phyloP scores from a whole-genome alignment of 1,140 invertebrate genomes.

The Lordiphosa stackelbergi region DNA sequence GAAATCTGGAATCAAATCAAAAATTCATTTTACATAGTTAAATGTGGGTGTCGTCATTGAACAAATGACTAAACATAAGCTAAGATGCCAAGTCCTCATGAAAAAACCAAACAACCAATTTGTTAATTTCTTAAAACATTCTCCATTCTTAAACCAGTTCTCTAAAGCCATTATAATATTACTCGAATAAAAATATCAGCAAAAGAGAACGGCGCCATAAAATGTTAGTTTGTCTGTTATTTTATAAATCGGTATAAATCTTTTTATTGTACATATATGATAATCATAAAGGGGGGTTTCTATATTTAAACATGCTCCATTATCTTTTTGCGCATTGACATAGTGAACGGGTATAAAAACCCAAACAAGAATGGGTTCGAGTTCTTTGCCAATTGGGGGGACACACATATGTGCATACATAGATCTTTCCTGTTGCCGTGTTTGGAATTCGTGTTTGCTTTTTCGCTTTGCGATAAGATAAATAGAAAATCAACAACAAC shows the following conservation, averaged over 20 bases:
- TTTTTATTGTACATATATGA: conserved; percentile 9
- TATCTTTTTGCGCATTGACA: conserved; percentile 25
- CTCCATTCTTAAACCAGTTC: no score
- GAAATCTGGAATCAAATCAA: no score
- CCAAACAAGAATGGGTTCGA: conserved; percentile 3
- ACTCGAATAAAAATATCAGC: conserved; percentile 23
- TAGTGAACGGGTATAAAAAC: no score
- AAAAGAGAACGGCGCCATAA: conserved; percentile 24
- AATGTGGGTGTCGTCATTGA: no score
- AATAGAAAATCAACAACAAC: conserved; percentile 5
- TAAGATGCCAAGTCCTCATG: no score
- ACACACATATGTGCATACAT: conserved; percentile 9
- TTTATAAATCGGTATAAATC: not conserved
- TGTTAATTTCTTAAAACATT: no score
- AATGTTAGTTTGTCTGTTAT: no score
- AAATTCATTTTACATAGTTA: no score
- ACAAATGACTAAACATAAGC: no score
- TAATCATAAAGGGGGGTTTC: conserved; percentile 23
- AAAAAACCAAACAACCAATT: no score
- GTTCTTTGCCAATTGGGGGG: conserved; percentile 17
- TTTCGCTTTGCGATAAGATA: conserved; percentile 57
- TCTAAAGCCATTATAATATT: conserved; percentile 34
- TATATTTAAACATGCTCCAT: conserved; percentile 38
- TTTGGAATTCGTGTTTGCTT: conserved; percentile 48
- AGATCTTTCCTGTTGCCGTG: conserved; percentile 33